These are phyloP conservation scores for Babylonia areolata DNA, from an alignment of 1,140 invertebrate species.

Conservation along the genomic window DNA sequence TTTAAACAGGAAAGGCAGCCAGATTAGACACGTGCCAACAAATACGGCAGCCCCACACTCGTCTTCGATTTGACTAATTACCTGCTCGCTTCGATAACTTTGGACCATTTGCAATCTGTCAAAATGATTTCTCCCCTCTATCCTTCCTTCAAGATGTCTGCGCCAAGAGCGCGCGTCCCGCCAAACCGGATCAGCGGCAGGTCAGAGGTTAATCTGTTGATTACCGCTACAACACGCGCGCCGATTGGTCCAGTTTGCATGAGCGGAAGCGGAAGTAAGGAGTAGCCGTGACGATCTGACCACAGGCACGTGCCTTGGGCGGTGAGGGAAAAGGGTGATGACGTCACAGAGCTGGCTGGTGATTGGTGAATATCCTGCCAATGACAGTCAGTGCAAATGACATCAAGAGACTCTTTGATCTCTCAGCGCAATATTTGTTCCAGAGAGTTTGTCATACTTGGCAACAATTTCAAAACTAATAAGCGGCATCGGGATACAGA, in stretches of 20 bases:
- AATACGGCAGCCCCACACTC: not conserved
- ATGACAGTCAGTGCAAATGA: too few relatives aligned
- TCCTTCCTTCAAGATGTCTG: not conserved
- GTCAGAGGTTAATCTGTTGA: slow-evolving; percentile 3
- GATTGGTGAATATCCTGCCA: too few relatives aligned
- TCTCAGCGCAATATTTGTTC: too few relatives aligned
- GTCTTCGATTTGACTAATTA: slow-evolving; percentile 1
- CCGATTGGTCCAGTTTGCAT: not conserved
- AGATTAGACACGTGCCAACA: not conserved
- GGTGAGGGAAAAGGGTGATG: not conserved
- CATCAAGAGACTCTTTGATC: too few relatives aligned
- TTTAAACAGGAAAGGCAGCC: not conserved
- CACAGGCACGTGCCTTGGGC: not conserved
- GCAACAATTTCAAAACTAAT: too few relatives aligned
- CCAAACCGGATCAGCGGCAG: not conserved
- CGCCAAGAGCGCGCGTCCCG: not conserved
- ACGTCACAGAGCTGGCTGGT: too few relatives aligned
- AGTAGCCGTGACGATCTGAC: not conserved
- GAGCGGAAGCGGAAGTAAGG: not conserved
- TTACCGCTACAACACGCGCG: not conserved
- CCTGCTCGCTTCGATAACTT: slow-evolving; percentile 6
- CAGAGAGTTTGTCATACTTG: too few relatives aligned
- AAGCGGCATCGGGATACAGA: too few relatives aligned
- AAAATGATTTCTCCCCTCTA: not conserved
- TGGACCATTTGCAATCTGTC: not conserved